phyloP scores from a whole-genome alignment of 2,797 vertebrate species.

The Cossypha niveicapilla region DNA sequence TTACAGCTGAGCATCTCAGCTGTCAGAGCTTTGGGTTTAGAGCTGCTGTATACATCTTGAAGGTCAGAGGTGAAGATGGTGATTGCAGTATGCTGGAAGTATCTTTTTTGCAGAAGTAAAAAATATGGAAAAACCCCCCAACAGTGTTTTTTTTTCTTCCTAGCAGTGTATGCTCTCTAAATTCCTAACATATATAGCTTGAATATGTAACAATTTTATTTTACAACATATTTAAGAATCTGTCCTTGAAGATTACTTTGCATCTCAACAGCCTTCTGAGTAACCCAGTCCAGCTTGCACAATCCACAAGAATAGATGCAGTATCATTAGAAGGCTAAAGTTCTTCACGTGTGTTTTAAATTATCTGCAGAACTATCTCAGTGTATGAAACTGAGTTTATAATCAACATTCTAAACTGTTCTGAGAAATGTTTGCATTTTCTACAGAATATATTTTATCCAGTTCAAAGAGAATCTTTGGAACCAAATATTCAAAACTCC shows the following conservation, averaged over 20 bases:
- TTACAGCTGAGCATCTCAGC: not conserved
- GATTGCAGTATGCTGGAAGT: not conserved
- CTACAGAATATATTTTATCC: not conserved
- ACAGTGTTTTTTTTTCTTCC: not conserved
- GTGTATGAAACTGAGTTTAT: not conserved
- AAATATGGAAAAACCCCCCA: rapidly evolving
- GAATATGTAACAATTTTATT: not conserved
- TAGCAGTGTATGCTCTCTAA: not conserved
- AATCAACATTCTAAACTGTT: not conserved
- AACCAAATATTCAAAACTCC: not conserved
- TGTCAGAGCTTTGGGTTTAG: not conserved
- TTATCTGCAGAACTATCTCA: not conserved
- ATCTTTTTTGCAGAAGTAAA: not conserved
- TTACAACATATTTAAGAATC: not conserved
- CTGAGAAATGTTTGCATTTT: not conserved
- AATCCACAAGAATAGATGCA: not conserved
- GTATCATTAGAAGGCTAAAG: not conserved
- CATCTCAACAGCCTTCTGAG: not conserved
- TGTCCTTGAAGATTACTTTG: not conserved
- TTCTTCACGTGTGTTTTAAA: not conserved
- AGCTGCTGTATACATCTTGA: not conserved
- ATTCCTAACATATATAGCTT: not conserved
- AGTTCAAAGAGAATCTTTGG: not conserved
- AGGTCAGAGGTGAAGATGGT: not conserved
- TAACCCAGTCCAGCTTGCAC: not conserved